These are phyloP conservation scores for Magallana nippona DNA, from an alignment of 2,888 invertebrate species.

Conservation along the genomic window DNA sequence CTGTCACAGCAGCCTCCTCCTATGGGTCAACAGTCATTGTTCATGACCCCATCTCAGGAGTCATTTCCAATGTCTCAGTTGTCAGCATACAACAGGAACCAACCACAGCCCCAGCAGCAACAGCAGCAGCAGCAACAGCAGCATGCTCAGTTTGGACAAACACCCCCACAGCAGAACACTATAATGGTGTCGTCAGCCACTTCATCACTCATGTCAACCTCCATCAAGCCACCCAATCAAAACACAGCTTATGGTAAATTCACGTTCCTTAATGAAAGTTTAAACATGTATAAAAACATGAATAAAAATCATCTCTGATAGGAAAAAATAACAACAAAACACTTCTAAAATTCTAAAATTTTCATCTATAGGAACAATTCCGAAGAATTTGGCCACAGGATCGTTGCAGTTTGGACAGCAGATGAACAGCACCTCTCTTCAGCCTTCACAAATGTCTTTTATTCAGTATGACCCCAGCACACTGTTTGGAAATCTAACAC, in stretches of 20 bases:
- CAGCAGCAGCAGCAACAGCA: conserved; percentile 56
- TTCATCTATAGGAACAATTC: conserved; percentile 55
- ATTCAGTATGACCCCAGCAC: conserved; percentile 84
- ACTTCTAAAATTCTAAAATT: background rate
- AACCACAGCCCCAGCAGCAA: conserved; percentile 38
- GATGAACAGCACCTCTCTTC: conserved; percentile 65
- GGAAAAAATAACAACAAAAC: no score
- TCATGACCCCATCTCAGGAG: conserved; percentile 83
- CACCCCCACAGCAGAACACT: conserved; percentile 90
- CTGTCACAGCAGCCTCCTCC: conserved; percentile 67
- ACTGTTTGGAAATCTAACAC: conserved; percentile 72
- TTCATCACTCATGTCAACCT: conserved; percentile 93
- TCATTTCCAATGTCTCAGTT: conserved; percentile 51
- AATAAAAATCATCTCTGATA: no score
- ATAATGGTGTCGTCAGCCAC: conserved; percentile 91
- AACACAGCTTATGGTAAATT: conserved; percentile 67
- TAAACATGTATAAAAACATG: no score
- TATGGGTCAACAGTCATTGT: conserved; percentile 77
- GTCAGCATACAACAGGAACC: conserved; percentile 59
- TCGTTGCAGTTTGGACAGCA: conserved; percentile 68
- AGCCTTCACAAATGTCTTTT: conserved; percentile 81
- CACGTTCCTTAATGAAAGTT: background rate
- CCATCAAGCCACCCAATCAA: conserved; percentile 84
- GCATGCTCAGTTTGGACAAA: conserved; percentile 63
- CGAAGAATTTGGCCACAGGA: conserved; percentile 64